Evolutionary conservation across 2,797 vertebrate genomes (phyloP).

Genomic region (Xenops minutus): DNA sequence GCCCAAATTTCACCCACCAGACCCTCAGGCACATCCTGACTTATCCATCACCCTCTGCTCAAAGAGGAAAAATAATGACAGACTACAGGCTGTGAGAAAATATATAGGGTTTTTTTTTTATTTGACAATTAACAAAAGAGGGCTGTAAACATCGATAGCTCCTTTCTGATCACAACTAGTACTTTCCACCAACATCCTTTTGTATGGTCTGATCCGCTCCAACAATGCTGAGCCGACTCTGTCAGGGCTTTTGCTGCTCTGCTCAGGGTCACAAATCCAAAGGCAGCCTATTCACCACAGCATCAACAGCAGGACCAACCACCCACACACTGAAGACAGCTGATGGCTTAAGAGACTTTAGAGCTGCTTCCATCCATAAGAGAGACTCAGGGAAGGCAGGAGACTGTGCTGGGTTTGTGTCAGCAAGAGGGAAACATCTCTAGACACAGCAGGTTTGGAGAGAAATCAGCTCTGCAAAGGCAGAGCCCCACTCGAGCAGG

Average conservation of each 20-base stretch:
- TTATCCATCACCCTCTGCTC: background rate
- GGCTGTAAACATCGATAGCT: conserved; percentile 44
- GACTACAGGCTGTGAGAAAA: conserved; percentile 21
- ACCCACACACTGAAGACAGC: background rate
- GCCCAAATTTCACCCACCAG: background rate
- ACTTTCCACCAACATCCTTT: conserved; percentile 66
- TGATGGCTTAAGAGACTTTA: background rate
- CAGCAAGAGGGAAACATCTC: background rate
- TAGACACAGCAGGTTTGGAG: background rate
- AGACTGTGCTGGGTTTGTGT: fast-evolving
- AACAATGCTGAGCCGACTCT: conserved; percentile 47
- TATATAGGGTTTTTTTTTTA: background rate
- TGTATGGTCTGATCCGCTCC: conserved; percentile 47
- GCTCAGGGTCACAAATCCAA: conserved; percentile 38
- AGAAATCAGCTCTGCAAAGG: background rate
- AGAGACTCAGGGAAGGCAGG: background rate
- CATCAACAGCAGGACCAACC: background rate
- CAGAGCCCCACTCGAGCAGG: background rate
- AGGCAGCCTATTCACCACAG: conserved; percentile 27
- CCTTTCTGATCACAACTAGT: conserved; percentile 61
- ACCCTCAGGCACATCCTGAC: background rate
- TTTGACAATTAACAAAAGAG: conserved; percentile 56
- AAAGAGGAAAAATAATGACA: background rate
- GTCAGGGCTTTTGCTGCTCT: conserved; percentile 64
- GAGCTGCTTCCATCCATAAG: fast-evolving